Percentiles rank a stretch among this genome's conserved stretches.
These are phyloP conservation scores for Entelurus aequoreus DNA, from an alignment of 2,113 vertebrate species.

Conservation along the genomic window DNA sequence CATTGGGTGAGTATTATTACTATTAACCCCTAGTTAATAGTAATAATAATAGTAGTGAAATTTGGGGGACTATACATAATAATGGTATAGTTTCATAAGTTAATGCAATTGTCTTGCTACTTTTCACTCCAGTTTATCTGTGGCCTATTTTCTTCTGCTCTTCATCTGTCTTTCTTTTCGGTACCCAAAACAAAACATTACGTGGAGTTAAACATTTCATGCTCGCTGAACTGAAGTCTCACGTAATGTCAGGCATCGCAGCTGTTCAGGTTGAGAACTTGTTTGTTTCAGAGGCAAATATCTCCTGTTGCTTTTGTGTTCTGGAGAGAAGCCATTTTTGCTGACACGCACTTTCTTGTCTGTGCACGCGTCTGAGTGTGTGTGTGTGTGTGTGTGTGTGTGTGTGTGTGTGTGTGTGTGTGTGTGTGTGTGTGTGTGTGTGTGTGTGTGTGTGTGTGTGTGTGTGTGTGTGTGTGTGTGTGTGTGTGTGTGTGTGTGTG, in stretches of 20 bases:
- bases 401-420: neutral
- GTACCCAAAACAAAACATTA: neutral
- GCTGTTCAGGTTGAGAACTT: too few relatives aligned
- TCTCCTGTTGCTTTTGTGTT: constrained; percentile 18
- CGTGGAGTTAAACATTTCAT: neutral
- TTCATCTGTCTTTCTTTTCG: too few relatives aligned
- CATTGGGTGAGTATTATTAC: too few relatives aligned
- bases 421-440: neutral
- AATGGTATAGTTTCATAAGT: too few relatives aligned
- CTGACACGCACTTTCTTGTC: constrained; percentile 23
- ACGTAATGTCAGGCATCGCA: neutral
- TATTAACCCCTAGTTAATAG: too few relatives aligned
- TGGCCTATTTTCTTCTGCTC: too few relatives aligned
- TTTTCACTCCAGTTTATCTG: too few relatives aligned
- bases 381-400: neutral
- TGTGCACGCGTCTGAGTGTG: too few relatives aligned
- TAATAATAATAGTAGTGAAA: too few relatives aligned
- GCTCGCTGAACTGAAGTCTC: neutral
- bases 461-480: neutral
- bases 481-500: neutral
- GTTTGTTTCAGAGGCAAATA: neutral
- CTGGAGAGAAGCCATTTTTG: constrained; percentile 18
- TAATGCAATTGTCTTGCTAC: too few relatives aligned
- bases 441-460: neutral
- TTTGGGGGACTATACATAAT: too few relatives aligned